Conservation (phyloP, 2,797 vertebrate species). For the Sciurus carolinensis region DNA sequence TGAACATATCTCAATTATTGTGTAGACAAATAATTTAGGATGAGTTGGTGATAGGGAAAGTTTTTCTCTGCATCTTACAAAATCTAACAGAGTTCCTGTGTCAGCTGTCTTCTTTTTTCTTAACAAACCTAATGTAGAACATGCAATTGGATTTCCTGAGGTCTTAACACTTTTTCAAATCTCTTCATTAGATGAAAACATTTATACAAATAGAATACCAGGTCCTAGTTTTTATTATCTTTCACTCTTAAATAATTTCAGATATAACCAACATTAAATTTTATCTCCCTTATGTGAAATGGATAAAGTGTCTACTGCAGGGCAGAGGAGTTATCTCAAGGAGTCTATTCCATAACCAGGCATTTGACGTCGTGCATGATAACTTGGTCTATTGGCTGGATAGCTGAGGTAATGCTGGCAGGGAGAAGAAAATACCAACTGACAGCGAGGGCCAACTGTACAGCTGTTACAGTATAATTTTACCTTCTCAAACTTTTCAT, state of each 20-base stretch:
- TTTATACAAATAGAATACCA: neutral
- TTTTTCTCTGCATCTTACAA: neutral
- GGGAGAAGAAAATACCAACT: neutral
- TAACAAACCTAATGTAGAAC: neutral
- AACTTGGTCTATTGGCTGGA: neutral
- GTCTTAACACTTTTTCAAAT: neutral
- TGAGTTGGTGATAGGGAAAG: neutral
- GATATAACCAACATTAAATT: neutral
- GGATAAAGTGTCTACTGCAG: neutral
- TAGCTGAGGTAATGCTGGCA: neutral
- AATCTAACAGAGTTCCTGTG: neutral
- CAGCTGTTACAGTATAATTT: neutral
- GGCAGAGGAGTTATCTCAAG: neutral
- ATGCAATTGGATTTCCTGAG: neutral
- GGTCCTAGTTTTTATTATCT: neutral
- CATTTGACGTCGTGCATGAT: neutral
- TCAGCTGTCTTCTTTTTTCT: neutral
- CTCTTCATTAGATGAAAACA: neutral
- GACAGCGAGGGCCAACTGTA: too few relatives aligned
- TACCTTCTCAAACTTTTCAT: neutral
- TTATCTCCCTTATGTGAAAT: conserved; percentile 20
- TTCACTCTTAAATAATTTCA: conserved; percentile 52
- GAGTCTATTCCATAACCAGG: neutral
- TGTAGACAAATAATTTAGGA: neutral
- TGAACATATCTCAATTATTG: neutral